Evolutionary conservation across 2,888 invertebrate genomes (phyloP).

Genomic region (Punctoribates punctum): DNA sequence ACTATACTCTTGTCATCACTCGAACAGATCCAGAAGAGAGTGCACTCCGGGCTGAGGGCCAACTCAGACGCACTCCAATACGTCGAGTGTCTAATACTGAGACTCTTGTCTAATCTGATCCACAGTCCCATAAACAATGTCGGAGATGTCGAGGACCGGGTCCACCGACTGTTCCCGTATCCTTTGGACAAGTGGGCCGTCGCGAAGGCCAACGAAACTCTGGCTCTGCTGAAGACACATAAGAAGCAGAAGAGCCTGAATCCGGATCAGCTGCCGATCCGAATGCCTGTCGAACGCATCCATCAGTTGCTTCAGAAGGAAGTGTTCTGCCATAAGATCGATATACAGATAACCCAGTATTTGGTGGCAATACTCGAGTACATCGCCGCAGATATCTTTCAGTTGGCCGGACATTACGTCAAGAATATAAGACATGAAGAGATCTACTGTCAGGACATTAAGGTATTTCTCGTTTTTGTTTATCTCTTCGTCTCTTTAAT

Average conservation of each 20-base stretch:
- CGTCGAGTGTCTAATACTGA: constrained; percentile 84
- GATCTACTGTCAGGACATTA: constrained; percentile 89
- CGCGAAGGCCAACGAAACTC: constrained; percentile 71
- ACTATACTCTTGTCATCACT: constrained; percentile 4
- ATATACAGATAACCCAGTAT: constrained; percentile 69
- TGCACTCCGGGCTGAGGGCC: constrained; percentile 78
- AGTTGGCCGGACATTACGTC: constrained; percentile 92
- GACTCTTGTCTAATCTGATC: constrained; percentile 80
- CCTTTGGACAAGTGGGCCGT: constrained; percentile 92
- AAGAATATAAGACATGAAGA: constrained; percentile 89
- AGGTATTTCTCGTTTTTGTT: constrained; percentile 52
- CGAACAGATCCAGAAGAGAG: constrained; percentile 51
- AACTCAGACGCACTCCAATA: constrained; percentile 85
- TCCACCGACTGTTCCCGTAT: constrained; percentile 86
- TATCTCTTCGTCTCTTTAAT: no score
- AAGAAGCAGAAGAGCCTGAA: constrained; percentile 17
- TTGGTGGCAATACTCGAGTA: constrained; percentile 91
- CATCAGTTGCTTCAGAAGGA: constrained; percentile 79
- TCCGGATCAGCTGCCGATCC: constrained; percentile 60
- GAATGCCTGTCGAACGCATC: constrained; percentile 81
- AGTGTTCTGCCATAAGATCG: constrained; percentile 55
- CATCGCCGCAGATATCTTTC: constrained; percentile 89
- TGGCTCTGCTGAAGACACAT: background rate
- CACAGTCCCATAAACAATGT: constrained; percentile 61
- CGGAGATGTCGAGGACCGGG: constrained; percentile 88